Conservation (phyloP, 2,113 vertebrate species). For the Nipponia nippon region DNA sequence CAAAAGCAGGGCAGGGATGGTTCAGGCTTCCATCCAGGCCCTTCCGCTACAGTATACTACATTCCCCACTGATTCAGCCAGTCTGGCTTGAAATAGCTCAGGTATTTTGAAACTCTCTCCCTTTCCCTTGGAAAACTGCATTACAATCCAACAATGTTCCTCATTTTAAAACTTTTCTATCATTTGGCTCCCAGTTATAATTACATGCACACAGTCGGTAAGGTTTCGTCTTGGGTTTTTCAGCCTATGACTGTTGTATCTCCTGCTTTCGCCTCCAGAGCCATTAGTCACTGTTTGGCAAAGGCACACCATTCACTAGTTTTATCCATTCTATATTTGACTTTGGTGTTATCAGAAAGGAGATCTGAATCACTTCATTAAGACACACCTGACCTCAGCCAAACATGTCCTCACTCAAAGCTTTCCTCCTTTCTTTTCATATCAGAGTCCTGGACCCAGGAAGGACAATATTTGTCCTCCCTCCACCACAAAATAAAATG, state of each 20-base stretch:
- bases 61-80: neutral
- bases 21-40: neutral
- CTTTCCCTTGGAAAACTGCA: neutral
- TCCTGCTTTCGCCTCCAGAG: neutral
- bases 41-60: neutral
- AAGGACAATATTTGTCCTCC: neutral
- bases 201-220: neutral
- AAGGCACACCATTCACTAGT: neutral
- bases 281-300: neutral
- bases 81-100: neutral
- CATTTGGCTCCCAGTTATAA: neutral
- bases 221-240: neutral
- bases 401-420: neutral
- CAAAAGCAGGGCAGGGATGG: neutral
- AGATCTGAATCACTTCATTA: neutral
- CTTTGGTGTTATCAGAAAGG: neutral
- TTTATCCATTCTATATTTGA: conserved; percentile 2
- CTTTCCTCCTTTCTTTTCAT: neutral
- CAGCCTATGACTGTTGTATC: neutral
- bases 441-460: neutral
- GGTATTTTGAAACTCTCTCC: neutral
- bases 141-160: neutral
- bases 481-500: neutral
- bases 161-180: neutral
- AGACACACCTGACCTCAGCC: neutral